phyloP scores from a whole-genome alignment of 2,888 invertebrate genomes.

The Mactromeris polynyma region DNA sequence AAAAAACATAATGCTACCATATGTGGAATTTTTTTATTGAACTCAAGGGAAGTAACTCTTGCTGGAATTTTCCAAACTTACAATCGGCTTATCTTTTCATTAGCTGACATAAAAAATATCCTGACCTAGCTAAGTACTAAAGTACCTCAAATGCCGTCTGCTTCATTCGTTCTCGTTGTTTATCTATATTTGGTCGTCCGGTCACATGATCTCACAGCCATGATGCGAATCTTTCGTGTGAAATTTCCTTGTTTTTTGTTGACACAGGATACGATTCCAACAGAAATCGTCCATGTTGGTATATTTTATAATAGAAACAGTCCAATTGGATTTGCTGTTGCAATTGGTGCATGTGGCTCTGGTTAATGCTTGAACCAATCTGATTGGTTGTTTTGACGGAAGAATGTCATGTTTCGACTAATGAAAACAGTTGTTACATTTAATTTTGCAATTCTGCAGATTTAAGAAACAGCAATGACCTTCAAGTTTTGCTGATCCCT shows the following conservation, averaged over 20 bases:
- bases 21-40: neutral
- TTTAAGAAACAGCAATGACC: conserved; percentile 2
- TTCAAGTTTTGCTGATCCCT: neutral
- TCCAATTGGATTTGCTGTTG: conserved; percentile 15
- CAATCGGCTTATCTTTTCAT: neutral
- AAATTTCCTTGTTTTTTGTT: neutral
- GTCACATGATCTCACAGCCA: neutral
- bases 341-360: conserved; percentile 10
- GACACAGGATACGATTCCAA: neutral
- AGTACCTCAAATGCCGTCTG: neutral
- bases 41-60: neutral
- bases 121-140: neutral
- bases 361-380: neutral
- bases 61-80: neutral
- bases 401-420: neutral
- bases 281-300: neutral
- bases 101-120: neutral
- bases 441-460: conserved; percentile 13
- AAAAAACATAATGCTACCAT: too few relatives aligned
- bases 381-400: neutral
- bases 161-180: neutral
- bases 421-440: conserved; percentile 2
- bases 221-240: neutral
- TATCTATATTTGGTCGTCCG: neutral
- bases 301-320: neutral